These are phyloP conservation scores for Austrofundulus limnaeus DNA, from an alignment of 2,113 vertebrate species.

Conservation along the genomic window DNA sequence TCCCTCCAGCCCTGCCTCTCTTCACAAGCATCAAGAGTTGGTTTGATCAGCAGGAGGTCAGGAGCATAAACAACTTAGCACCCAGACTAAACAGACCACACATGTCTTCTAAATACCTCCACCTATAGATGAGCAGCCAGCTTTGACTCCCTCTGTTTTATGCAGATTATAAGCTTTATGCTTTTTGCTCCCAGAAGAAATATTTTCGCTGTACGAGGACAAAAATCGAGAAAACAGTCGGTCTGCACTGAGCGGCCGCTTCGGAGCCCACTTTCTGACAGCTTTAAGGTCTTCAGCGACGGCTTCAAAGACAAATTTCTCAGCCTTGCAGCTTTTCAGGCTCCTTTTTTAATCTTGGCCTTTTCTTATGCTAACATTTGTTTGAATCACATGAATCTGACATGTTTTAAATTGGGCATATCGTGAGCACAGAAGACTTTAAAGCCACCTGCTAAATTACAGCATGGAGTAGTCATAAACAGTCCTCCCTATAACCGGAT, in stretches of 20 bases:
- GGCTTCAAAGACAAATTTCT: neutral
- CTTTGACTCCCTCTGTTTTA: no score
- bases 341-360: neutral
- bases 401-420: conserved; percentile 18
- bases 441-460: conserved; percentile 48
- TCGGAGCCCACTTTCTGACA: neutral
- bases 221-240: neutral
- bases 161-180: neutral
- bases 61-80: conserved; percentile 55
- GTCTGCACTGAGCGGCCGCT: neutral
- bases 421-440: conserved; percentile 6
- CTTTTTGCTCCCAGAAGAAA: neutral
- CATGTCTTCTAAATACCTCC: conserved; percentile 58
- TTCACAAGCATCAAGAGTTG: conserved; percentile 19
- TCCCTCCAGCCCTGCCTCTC: neutral
- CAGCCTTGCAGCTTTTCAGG: neutral
- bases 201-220: neutral
- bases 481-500: neutral
- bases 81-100: conserved; percentile 80
- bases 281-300: neutral
- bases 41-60: conserved; percentile 46
- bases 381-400: conserved; percentile 12
- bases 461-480: neutral
- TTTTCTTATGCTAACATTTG: conserved; percentile 16
- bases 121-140: conserved; percentile 56